A percentile compares a stretch with the other conserved stretches of the same genome.
Evolutionary conservation across 2,113 vertebrate genomes (phyloP).

Genomic region (Panthera leo): DNA sequence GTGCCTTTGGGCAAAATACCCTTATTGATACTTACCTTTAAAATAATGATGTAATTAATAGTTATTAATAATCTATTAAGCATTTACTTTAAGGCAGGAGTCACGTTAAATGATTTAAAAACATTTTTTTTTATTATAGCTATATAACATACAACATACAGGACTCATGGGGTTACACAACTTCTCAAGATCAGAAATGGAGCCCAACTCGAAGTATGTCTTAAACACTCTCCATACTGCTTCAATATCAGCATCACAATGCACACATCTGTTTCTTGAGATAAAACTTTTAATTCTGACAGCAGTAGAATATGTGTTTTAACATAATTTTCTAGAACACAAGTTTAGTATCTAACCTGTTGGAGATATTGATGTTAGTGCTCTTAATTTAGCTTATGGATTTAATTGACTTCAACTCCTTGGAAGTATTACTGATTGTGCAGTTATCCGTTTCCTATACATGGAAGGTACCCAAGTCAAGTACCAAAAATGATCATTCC

Average conservation of each 20-base stretch:
- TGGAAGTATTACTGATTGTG: background rate
- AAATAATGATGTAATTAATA: background rate
- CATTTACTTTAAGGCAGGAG: background rate
- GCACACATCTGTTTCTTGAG: background rate
- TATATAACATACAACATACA: background rate
- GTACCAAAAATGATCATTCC: conserved; percentile 7
- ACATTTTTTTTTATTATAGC: background rate
- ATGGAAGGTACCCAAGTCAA: background rate
- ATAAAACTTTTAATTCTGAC: background rate
- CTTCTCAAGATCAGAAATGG: background rate
- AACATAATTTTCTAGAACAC: background rate
- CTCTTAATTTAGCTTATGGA: background rate
- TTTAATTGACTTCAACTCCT: conserved; percentile 6
- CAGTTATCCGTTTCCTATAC: conserved; percentile 17
- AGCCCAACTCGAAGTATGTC: background rate
- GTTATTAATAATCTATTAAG: background rate
- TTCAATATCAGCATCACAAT: background rate
- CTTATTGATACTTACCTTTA: background rate
- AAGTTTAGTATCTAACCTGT: background rate
- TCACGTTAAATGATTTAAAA: background rate
- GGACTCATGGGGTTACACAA: rapidly evolving
- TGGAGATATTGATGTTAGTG: background rate
- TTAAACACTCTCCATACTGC: background rate
- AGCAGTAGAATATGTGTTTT: background rate
- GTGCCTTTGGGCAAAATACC: background rate